Base-by-base conservation (phyloP, 2,797 vertebrate species). In the Enteromius afrohamiltoni region DNA sequence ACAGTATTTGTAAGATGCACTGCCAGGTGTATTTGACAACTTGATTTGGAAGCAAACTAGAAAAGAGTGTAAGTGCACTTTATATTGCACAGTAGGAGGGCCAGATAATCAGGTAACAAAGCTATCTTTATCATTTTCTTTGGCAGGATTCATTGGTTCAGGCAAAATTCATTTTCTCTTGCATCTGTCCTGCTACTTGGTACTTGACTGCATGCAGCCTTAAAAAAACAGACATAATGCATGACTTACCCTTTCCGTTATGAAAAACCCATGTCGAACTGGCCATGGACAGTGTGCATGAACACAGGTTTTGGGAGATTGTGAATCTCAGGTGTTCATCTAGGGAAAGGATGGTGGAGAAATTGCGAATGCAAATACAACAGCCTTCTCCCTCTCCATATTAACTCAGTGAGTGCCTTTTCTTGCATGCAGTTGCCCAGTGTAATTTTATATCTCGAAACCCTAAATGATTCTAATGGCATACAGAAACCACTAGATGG, bases 211-310 rank as follows among this genome's bases (percentile, higher is more conserved):
- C 14, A 64, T 17, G 62, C 68, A 3, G n/a, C n/a, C 13, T 42
- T 14, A 16, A 17, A 29, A 67, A 29, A 69, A 68, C 3, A 21
- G 42, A 9, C 16, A 45, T 16, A 45, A 34, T 65, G 17, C 23
- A 47, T 49, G 10, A 79, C 83, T 85, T 69, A 81, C 83, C 83
- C 60, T 69, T 80, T 80, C 65, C 51, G 6, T 51, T 69, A 62
- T 60, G 47, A 77, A 60, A 75, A 49, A 60, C 19, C 67, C 51
- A 60, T 81, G 51, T n/a, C 81, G 78, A 80, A 49, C 64, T 37
- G 77, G 62, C 70, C 83, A 80, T 85, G 69, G 77, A 84, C n/a
- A 42, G 70, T 55, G 47, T 55, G 17, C 78, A 84, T 67, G 37
- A 60, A 77, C 16, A 37, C 21, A 29, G 67, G 42, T 17, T 75